Percentiles rank a stretch among this genome's conserved stretches.
Evolutionary conservation across 2,113 vertebrate species (phyloP).

Genomic region (Semnornis frantzii): DNA sequence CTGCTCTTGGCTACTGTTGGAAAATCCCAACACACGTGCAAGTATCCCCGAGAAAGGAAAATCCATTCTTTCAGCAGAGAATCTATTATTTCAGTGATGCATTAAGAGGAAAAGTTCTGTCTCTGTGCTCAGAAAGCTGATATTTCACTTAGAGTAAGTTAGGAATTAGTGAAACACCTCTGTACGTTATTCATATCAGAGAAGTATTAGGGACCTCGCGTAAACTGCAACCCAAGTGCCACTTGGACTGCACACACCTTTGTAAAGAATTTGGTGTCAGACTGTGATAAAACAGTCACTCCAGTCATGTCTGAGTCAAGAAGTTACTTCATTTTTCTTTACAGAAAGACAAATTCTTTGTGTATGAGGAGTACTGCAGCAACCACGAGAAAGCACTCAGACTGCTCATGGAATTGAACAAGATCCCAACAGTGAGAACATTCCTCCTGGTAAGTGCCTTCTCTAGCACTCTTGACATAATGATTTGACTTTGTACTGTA

Average conservation of each 20-base stretch:
- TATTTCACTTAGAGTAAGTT: not conserved
- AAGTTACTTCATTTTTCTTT: constrained; percentile 52
- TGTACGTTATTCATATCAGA: not conserved
- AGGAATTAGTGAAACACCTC: not conserved
- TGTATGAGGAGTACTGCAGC: constrained; percentile 97
- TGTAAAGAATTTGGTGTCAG: not conserved
- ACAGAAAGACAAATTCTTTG: constrained; percentile 93
- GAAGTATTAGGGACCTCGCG: accelerated
- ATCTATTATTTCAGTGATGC: not conserved
- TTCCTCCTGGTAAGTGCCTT: constrained; percentile 90
- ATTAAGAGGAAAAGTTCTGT: not conserved
- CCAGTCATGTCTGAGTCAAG: not conserved
- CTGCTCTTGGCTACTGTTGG: not conserved
- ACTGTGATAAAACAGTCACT: not conserved
- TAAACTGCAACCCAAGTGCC: not conserved
- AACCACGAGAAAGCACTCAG: constrained; percentile 98
- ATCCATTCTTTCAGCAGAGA: not conserved
- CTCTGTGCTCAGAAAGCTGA: not conserved
- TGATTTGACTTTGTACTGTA: not conserved
- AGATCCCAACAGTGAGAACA: constrained; percentile 90
- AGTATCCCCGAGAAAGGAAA: not conserved
- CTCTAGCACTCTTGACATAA: not conserved
- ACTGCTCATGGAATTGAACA: constrained; percentile 96
- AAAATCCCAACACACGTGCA: not conserved
- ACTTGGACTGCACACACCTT: not conserved